phyloP scores from a whole-genome alignment of 2,797 vertebrate species.

The Percopsis omiscomaycus region DNA sequence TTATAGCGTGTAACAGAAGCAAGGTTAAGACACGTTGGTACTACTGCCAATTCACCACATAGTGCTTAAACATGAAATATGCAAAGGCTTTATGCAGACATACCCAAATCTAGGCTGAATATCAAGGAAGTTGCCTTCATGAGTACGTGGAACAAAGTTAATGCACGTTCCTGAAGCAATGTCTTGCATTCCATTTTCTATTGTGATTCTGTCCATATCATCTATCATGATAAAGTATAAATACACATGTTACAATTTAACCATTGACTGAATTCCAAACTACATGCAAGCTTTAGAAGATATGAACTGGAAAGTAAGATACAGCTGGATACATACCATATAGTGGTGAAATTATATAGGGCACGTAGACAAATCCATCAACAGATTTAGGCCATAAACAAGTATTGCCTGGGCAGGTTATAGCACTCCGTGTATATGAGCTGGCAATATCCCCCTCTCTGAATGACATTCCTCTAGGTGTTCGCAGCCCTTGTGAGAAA shows the following conservation, averaged over 20 bases:
- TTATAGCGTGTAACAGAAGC: conserved; percentile 41
- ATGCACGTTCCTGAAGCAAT: conserved; percentile 75
- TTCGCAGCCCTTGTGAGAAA: conserved; percentile 49
- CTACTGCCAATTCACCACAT: neutral
- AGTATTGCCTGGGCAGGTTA: conserved; percentile 73
- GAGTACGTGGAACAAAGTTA: conserved; percentile 77
- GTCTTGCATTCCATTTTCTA: conserved; percentile 81
- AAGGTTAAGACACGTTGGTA: neutral
- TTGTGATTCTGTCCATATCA: conserved; percentile 79
- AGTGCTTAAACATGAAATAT: neutral
- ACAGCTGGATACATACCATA: conserved; percentile 73
- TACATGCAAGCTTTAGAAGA: neutral
- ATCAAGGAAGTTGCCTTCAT: conserved; percentile 74
- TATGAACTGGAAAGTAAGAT: neutral
- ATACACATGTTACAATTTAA: neutral
- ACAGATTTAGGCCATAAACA: conserved; percentile 85
- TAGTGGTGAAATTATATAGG: conserved; percentile 78
- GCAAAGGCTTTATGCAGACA: conserved; percentile 29
- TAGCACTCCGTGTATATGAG: conserved; percentile 72
- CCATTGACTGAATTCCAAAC: neutral
- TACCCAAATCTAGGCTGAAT: conserved; percentile 78
- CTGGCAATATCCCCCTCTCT: conserved; percentile 82
- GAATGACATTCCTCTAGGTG: conserved; percentile 58
- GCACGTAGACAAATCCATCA: conserved; percentile 82
- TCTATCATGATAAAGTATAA: conserved; percentile 53